Percentiles rank a stretch among this genome's conserved stretches.
Conservation (phyloP, 2,888 invertebrate genomes). For the Agrypnus murinus region DNA sequence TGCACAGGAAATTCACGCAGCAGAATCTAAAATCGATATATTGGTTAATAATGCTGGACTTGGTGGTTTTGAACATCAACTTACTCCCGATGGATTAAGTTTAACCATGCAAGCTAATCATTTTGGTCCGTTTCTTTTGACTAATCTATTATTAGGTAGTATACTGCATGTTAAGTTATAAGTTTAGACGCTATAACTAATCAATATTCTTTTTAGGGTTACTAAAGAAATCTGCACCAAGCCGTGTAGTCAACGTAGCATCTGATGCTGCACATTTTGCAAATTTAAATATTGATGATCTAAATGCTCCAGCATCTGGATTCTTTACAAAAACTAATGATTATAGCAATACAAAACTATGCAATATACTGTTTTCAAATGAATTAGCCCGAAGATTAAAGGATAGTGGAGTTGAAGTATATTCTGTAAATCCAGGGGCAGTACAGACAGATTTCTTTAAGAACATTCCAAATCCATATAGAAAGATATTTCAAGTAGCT, state of each 20-base stretch:
- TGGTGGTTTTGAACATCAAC: constrained; percentile 70
- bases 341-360: constrained; percentile 67
- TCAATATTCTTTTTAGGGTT: constrained; percentile 43
- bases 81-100: constrained; percentile 79
- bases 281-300: constrained; percentile 59
- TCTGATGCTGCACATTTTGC: constrained; percentile 62
- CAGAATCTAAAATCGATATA: constrained; percentile 76
- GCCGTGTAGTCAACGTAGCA: constrained; percentile 66
- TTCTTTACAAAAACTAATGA: constrained; percentile 44
- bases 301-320: constrained; percentile 32
- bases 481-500: too few relatives aligned
- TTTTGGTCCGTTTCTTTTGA: constrained; percentile 83
- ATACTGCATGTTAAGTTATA: background rate
- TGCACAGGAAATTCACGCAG: constrained; percentile 74
- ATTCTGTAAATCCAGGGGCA: constrained; percentile 67
- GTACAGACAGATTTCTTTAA: constrained; percentile 63
- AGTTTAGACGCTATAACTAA: too few relatives aligned
- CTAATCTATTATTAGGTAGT: constrained; percentile 76
- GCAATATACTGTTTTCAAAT: constrained; percentile 66
- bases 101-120: constrained; percentile 81
- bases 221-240: too few relatives aligned
- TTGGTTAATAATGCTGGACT: constrained; percentile 80
- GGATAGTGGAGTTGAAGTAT: constrained; percentile 65
- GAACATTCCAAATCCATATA: too few relatives aligned
- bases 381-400: constrained; percentile 65